Evolutionary conservation across 2,797 vertebrate species (phyloP).

Genomic region (Girardinus metallicus): DNA sequence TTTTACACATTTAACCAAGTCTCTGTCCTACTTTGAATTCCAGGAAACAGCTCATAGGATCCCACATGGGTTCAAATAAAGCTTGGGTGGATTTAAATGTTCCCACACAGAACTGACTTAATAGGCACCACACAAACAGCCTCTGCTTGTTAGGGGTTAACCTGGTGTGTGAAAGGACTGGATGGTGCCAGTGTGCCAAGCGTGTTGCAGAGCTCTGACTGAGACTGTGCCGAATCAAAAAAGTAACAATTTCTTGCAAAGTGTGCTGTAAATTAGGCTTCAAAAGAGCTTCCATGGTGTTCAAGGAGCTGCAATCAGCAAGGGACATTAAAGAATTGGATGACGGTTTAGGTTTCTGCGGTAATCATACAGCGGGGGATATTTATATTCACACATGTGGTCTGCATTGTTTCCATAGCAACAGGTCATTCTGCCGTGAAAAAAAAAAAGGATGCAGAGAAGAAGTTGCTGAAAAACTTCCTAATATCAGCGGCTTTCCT

Average conservation of each 20-base stretch:
- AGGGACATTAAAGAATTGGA: slow-evolving; percentile 6
- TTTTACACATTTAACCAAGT: neutral
- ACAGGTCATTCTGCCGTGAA: slow-evolving; percentile 49
- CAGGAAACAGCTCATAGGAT: neutral
- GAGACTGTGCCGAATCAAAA: slow-evolving; percentile 5
- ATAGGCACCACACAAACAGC: slow-evolving; percentile 3
- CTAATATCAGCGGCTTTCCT: slow-evolving; percentile 9
- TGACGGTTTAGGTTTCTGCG: slow-evolving; percentile 25
- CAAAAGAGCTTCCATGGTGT: slow-evolving; percentile 13
- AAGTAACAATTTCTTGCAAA: slow-evolving; percentile 9
- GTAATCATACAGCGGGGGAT: slow-evolving; percentile 41
- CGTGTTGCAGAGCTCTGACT: neutral
- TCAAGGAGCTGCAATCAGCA: neutral
- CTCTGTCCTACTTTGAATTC: neutral
- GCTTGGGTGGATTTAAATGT: slow-evolving; percentile 4
- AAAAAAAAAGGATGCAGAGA: slow-evolving; percentile 14
- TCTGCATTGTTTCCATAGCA: slow-evolving; percentile 64
- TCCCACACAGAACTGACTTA: slow-evolving; percentile 6
- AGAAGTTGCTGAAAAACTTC: slow-evolving; percentile 42
- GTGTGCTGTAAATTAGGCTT: slow-evolving; percentile 25
- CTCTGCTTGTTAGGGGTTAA: slow-evolving; percentile 15
- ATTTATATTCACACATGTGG: slow-evolving; percentile 46
- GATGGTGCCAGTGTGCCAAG: neutral
- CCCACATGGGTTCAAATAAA: neutral
- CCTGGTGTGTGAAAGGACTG: slow-evolving; percentile 2